Base-by-base conservation (phyloP, 2,797 vertebrate species). In the Gymnothorax reevesii region DNA sequence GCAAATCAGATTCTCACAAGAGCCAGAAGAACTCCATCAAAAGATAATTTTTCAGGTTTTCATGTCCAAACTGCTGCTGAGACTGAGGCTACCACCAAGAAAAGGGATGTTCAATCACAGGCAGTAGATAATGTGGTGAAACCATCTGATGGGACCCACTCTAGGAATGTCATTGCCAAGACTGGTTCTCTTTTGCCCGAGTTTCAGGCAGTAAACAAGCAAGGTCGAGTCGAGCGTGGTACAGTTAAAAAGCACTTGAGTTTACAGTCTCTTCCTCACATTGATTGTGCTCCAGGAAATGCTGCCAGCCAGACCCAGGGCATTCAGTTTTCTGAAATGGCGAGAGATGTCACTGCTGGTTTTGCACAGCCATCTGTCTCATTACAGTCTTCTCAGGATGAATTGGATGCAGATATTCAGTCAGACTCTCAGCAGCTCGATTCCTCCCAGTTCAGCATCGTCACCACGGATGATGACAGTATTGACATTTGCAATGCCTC, bases 401-500 rank as follows among this genome's bases (percentile, higher is more conserved):
- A 91, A 77, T 82, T 25, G 0, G 90, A 92, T 71, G 89, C 90
- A 0, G 87, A 84, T 55, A 92, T 91, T 13, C 89, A 91, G 0
- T 92, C 93, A 6, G 94, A 94, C 25, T 92, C 94, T 0, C 94
- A 95, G 71, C 93, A 91, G 1, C 59, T 87, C 0, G 86, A 92
- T 13, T 94, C 95, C 0, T 96, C 94, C 57, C 85, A 91, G 49
- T 89, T 90, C 1, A 91, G 92, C 84, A 89, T 88, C 4, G 89
- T 89, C n/a, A 93, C 92, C 57, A 93, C 93, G 84, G 94, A 94
- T 6, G 89, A 92, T 2, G 92, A 93, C 0, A 94, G 91, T 7
- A 90, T 94, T 83, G 95, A 95, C 49, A 95, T 94, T 17, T 84
- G 94, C 0, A 92, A 94, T n/a, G 93, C 94, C 1, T 85, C 88